Conservation (phyloP, 2,113 vertebrate genomes). For the Macaca mulatta region DNA sequence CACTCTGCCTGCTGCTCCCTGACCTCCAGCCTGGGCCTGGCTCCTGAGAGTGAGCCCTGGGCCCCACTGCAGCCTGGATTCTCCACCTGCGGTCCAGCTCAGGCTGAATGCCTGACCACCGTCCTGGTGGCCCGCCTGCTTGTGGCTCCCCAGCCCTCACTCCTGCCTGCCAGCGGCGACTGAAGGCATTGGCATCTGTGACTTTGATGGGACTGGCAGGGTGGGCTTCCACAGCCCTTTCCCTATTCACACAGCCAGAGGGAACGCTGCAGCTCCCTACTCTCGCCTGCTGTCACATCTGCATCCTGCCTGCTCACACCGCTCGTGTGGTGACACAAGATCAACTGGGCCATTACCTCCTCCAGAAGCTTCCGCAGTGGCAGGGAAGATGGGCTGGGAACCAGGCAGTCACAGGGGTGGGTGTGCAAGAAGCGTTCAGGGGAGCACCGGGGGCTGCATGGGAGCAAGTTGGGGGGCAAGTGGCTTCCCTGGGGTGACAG, state of each 20-base stretch:
- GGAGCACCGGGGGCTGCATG: fast-evolving
- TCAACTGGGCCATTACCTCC: fast-evolving
- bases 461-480: no score
- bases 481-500: neutral
- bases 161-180: neutral
- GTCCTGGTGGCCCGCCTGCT: no score
- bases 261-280: fast-evolving
- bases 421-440: neutral
- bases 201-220: neutral
- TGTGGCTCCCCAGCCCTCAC: no score
- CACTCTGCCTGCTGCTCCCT: neutral
- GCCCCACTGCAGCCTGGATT: neutral
- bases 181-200: neutral
- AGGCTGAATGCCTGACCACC: neutral
- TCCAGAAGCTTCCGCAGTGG: no score
- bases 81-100: neutral
- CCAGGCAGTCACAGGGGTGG: neutral
- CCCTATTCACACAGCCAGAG: neutral
- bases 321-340: neutral
- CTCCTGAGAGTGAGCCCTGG: neutral
- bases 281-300: neutral
- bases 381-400: no score
- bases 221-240: neutral
- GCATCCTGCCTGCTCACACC: neutral
- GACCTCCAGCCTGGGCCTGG: neutral